Base-by-base conservation (phyloP, 2,113 vertebrate species). In the Elaphurus davidianus region DNA sequence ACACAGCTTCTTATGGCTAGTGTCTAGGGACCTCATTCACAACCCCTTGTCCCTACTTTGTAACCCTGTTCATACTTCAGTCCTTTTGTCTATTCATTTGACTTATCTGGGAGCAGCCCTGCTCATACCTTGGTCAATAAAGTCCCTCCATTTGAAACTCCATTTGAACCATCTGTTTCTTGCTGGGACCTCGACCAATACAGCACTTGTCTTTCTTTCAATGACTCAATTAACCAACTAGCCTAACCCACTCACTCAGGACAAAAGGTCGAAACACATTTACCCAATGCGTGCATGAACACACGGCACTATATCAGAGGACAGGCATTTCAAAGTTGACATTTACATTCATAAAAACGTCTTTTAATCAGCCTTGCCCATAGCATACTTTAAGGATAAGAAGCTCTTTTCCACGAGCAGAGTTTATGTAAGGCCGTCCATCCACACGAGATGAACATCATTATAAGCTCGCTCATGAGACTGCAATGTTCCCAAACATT, bases 401-500 rank as follows among this genome's bases (percentile, higher is more conserved):
- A 95, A 81, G 86, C 59, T 81, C 81, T 83, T 93, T 96, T 96
- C 89, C 40, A 25, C 30, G 62, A 90, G 86, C 87, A n/a, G 94
- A 90, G 89, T 95, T 95, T 94, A 97, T 60, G 54, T 64, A 57
- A 93, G 90, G 82, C 93, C 59, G 3, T 83, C 93, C 54, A 11
- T 94, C 93, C 88, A 62, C 33, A 94, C 1, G 47, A 91, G 96
- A 96, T 81, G 94, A 91, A 17, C 87, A 71, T 81, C 93, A 91
- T 94, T 85, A 91, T 23, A 84, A 91, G 87, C 85, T 94, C 0
- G 7, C 93, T 96, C 79, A 91, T 1, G 50, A 97, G 98, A 94
- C 17, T 96, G 71, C 98, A 97, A 45, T 97, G 96, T 98, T 98
- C 97, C 96, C 96, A 98, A 97, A 97, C 95, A 87, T 91, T 91